Conservation (phyloP, 2,888 invertebrate species). For the Philhelius pedissequus region DNA sequence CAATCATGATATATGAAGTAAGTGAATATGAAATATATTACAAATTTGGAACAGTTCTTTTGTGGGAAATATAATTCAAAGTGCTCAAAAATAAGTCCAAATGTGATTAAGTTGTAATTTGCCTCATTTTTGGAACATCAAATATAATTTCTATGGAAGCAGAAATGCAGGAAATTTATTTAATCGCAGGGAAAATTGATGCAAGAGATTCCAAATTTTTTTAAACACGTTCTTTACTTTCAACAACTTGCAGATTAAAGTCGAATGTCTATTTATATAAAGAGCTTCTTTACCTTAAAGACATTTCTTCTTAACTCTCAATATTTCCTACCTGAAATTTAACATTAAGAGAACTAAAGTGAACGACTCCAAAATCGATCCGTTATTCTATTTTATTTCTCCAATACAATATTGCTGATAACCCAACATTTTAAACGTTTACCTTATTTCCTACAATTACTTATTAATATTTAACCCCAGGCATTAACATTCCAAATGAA, state of each 20-base stretch:
- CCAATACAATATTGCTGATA: background rate
- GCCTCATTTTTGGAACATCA: too few species aligned
- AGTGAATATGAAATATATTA: too few species aligned
- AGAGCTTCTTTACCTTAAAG: background rate
- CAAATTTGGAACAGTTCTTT: too few species aligned
- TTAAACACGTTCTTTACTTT: too few species aligned
- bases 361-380: background rate
- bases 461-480: constrained; percentile 10
- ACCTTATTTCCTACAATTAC: background rate
- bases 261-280: background rate
- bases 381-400: background rate
- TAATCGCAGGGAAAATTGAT: too few species aligned
- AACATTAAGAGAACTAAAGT: background rate
- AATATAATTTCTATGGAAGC: too few species aligned
- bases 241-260: background rate
- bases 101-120: too few species aligned
- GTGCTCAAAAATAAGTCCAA: too few species aligned
- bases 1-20: too few species aligned
- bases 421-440: background rate
- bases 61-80: too few species aligned
- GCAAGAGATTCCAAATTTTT: too few species aligned
- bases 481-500: background rate
- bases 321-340: background rate
- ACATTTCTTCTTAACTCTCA: background rate
- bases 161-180: too few species aligned